Base-by-base conservation (phyloP, 1,140 invertebrate species). In the Drosophila malerkotliana region DNA sequence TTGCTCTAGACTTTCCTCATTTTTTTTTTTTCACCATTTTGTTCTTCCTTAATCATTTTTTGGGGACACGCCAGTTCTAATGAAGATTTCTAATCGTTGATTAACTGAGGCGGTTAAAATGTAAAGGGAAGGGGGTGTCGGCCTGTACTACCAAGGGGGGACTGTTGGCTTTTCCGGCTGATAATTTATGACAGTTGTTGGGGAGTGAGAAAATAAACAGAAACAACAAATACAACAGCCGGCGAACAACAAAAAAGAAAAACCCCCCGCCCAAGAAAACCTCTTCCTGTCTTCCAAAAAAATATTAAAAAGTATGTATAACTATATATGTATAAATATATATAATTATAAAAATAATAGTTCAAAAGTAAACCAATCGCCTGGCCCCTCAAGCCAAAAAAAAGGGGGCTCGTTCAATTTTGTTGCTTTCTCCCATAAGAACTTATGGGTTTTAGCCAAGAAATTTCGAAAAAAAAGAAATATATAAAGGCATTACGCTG, bases 21-120 rank as follows among this genome's bases (percentile, higher is more conserved):
- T 41, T 28, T 39, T n/a, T n/a, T n/a, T n/a, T n/a, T n/a, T n/a
- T n/a, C n/a, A n/a, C 18, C 18, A 28, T 26, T 41, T 28, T 39
- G 5, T 14, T 34, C 44, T 8, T 3, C 47, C 21, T 24, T 55
- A 34, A 8, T 21, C 39, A 41, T 41, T 39, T 63, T 77, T 77
- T 78, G 56, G 64, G 74, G 63, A 74, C 79, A 73, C 66, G 52
- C 79, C 66, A 64, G 60, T 54, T 57, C 51, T 57, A 82, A 83
- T 87, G 66, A 88, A 85, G 82, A 85, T 85, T 77, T 87, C 66
- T 68, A 87, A 88, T 79, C 62, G 64, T 63, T 82, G 82, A 87
- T 87, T 87, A 82, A 75, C 47, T 71, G 80, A 66, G 75, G 49
- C 39, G 28, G 45, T 37, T 24, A 7, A 10, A 41, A n/a, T 9